Base-by-base conservation (phyloP, 1,140 invertebrate genomes). In the Papilio glaucus region DNA sequence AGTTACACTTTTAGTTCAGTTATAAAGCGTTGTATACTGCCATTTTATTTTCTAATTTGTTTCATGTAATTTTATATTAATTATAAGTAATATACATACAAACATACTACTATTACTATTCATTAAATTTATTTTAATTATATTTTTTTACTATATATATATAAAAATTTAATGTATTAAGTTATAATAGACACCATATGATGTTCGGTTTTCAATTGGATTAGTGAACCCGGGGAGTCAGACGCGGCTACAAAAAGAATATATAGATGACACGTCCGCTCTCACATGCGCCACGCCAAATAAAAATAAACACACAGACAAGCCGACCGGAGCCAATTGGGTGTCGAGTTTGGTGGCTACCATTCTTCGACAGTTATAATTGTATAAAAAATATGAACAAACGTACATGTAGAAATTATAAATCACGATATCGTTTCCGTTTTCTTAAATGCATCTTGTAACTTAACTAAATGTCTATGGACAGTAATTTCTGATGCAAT, bases 211-310 rank as follows among this genome's bases (percentile, higher is more conserved):
- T 68, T 41, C 57, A 70, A 33, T 77, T 72, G 29, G 42, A 72
- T 12, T n/a, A 53, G 73, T 75, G 60, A 45, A 62, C 60, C 72
- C 37, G 18, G 60, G 67, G 29, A 68, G 60, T 53, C 38, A 63
- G 60, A 63, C 53, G 53, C 67, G 62, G 73, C 68, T 75, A 82
- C 78, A 85, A 87, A 85, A 85, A 72, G 77, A 87, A 79, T n/a
- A 68, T 62, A 68, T 71, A 84, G 77, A 80, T 79, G 82, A 85
- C 84, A 84, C 82, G 84, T 87, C 84, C 82, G 85, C 81, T 87
- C 80, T 79, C 80, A 84, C 79, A 81, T 82, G 72, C 76, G 77
- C 72, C 37, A 77, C 57, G 49, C 72, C 45, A 83, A 81, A 85
- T 85, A 85, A 85, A 85, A 87, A 85, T 87, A 85, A 85, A 84